phyloP scores from a whole-genome alignment of 2,888 invertebrate species.

The Drosophila anomalata region DNA sequence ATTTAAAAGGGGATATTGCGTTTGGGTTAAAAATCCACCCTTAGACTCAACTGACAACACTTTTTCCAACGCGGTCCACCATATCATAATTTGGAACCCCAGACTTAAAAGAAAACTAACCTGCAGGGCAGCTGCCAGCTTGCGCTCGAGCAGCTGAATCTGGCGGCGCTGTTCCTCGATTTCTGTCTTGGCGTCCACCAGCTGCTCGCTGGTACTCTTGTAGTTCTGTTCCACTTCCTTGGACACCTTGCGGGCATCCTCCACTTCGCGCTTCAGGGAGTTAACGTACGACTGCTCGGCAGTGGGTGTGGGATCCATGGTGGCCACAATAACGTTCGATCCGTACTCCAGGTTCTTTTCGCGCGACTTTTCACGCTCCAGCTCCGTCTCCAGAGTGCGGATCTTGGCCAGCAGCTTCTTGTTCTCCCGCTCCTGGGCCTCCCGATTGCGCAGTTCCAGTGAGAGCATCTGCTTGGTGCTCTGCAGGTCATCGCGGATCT shows the following conservation, averaged over 20 bases:
- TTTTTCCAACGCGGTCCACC: constrained; percentile 35
- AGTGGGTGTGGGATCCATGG: constrained; percentile 79
- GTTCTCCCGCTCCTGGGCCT: constrained; percentile 93
- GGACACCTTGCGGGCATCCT: constrained; percentile 90
- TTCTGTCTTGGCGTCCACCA: constrained; percentile 90
- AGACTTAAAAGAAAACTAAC: constrained; percentile 79
- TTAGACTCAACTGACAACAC: constrained; percentile 66
- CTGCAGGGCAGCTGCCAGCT: constrained; percentile 88
- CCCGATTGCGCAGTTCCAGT: constrained; percentile 93
- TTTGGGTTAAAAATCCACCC: neutral
- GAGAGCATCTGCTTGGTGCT: constrained; percentile 96
- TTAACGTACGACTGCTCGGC: constrained; percentile 88
- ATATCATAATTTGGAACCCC: neutral
- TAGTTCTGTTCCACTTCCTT: constrained; percentile 93
- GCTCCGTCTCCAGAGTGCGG: constrained; percentile 91
- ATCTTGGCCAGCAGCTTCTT: constrained; percentile 92
- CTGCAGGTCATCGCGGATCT: constrained; percentile 94
- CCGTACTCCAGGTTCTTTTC: constrained; percentile 81
- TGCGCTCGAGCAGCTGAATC: constrained; percentile 91
- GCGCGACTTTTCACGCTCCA: constrained; percentile 88
- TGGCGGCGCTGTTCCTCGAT: constrained; percentile 92
- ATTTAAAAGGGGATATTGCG: neutral
- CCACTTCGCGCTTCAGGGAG: constrained; percentile 89
- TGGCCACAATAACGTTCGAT: constrained; percentile 81
- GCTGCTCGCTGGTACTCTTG: constrained; percentile 89